Base-by-base conservation (phyloP, 2,888 invertebrate species). In the Plagodis dolabraria region DNA sequence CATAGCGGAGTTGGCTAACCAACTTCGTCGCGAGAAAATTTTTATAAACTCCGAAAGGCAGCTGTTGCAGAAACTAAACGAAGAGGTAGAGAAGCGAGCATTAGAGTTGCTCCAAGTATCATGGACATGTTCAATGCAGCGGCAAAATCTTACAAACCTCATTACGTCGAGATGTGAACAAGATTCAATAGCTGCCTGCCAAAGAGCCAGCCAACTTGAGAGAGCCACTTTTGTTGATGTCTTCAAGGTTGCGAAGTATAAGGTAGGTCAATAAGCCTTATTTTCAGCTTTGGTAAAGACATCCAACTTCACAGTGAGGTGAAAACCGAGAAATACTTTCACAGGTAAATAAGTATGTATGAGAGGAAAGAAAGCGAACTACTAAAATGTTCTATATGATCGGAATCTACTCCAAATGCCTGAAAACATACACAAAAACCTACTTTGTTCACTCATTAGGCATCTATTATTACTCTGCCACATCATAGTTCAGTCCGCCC, bases 111-210 rank as follows among this genome's bases (percentile, higher is more conserved):
- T 94, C 65, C 95, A 97, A 85, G 94, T 96, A 61, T 96, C 98
- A 40, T 99, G 98, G 97, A 95, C 98, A 63, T 96, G 97, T 64
- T 95, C 96, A 5, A 97, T 97, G 85, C 98, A 98, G 86, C 94
- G 96, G 68, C 95, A 96, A 67, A 97, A 96, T 83, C 92, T 97
- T 34, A 96, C 96, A 68, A 94, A 95, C 72, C 87, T 98, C 72
- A 95, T 97, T 65, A 93, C 96, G 44, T 94, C 97, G 48, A 93
- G 95, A 67, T 95, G 96, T 52, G 97, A 97, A 75, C 94, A 95
- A 51, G 95, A 96, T 33, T 96, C 97, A 2, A 94, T 96, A 22
- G 94, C 94, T 33, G 97, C 96, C 72, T 97, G 96, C 83, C 95
- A 96, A 70, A 93, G 95, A 64, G 84, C 89, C 46, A 91, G 90